These are phyloP conservation scores for Bolinopsis microptera DNA, from an alignment of 37 sponge, comb jelly and placozoan species.

Conservation along the genomic window DNA sequence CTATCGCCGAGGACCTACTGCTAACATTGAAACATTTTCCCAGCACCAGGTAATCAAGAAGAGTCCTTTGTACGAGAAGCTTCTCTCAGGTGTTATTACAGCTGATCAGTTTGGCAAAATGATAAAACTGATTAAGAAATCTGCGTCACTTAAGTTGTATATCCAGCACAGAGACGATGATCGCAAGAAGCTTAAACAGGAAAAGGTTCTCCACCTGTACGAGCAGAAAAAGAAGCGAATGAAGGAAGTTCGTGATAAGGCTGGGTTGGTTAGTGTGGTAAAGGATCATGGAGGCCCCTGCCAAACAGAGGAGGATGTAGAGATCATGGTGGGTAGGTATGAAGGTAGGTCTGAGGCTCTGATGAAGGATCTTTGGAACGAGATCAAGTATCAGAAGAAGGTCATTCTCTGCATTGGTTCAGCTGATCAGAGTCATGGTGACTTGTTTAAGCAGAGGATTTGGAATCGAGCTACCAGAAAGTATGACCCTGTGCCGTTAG, in stretches of 20 bases:
- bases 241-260: neutral
- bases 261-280: neutral
- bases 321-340: neutral
- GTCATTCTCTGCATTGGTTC: neutral
- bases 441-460: neutral
- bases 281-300: conserved; percentile 2
- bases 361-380: neutral
- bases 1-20: neutral
- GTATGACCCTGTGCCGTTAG: neutral
- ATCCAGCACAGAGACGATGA: neutral
- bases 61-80: neutral
- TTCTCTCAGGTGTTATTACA: neutral
- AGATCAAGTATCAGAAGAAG: neutral
- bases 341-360: neutral
- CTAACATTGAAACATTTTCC: neutral
- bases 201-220: neutral
- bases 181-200: neutral
- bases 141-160: neutral
- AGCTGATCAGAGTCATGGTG: neutral
- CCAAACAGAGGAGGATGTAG: neutral
- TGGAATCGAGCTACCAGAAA: neutral
- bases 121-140: neutral
- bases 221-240: neutral
- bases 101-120: neutral
- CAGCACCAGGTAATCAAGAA: neutral